Conservation (phyloP, 2,888 invertebrate genomes). For the Girardia tigrina region DNA sequence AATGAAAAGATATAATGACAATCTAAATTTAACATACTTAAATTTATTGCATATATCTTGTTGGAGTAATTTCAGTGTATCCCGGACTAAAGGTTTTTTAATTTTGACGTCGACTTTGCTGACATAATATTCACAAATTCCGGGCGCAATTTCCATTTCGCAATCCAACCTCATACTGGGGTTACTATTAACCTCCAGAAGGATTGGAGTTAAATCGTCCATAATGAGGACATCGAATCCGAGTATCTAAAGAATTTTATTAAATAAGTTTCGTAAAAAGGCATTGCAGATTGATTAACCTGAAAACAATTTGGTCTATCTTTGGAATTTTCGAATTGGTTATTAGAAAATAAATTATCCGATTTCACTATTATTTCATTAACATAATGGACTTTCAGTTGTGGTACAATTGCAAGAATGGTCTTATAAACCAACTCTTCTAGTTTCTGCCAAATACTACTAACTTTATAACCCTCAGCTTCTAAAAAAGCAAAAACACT, state of each 20-base stretch:
- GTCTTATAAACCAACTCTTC: conserved; percentile 52
- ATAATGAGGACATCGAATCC: conserved; percentile 53
- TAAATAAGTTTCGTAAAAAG: not conserved
- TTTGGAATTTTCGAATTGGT: conserved; percentile 38
- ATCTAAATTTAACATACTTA: no score
- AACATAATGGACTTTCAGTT: conserved; percentile 49
- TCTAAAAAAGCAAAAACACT: conserved; percentile 50
- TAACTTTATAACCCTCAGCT: conserved; percentile 46
- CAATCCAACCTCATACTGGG: conserved; percentile 52
- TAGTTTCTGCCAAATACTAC: conserved; percentile 49
- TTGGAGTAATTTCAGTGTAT: conserved; percentile 49
- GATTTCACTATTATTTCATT: conserved; percentile 44
- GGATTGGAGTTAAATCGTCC: conserved; percentile 49
- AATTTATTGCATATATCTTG: not conserved
- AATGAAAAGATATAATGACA: no score
- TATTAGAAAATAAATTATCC: not conserved
- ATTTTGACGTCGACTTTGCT: conserved; percentile 50
- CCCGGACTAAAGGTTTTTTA: conserved; percentile 51
- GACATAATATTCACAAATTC: conserved; percentile 42
- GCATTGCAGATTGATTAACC: conserved; percentile 43
- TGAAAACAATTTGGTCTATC: conserved; percentile 52
- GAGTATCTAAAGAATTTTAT: conserved; percentile 47
- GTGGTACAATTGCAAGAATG: conserved; percentile 51
- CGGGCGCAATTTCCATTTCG: conserved; percentile 45
- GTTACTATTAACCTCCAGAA: conserved; percentile 53